phyloP scores from a whole-genome alignment of 2,888 invertebrate genomes.

The Drosophila ezoana region DNA sequence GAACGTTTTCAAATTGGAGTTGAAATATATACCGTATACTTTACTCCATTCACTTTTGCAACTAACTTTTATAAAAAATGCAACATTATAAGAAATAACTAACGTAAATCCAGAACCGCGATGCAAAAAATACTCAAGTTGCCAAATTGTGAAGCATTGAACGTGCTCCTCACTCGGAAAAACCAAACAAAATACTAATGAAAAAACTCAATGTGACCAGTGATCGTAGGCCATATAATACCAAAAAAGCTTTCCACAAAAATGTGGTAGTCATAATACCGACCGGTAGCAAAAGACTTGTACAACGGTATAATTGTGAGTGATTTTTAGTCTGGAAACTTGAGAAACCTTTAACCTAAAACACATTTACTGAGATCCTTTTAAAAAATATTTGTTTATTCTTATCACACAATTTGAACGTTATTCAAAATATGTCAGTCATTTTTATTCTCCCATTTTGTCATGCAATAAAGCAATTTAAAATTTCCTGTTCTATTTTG shows the following conservation, averaged over 20 bases:
- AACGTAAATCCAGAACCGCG: conserved; percentile 23
- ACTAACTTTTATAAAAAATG: neutral
- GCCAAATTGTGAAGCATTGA: conserved; percentile 6
- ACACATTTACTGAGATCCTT: conserved; percentile 1
- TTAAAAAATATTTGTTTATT: neutral
- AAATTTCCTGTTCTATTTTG: conserved; percentile 26
- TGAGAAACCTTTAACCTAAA: conserved; percentile 4
- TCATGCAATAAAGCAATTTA: neutral
- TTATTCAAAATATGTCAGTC: conserved; percentile 3
- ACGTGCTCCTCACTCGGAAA: conserved; percentile 1
- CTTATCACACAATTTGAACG: neutral
- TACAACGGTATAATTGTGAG: neutral
- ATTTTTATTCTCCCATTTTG: neutral
- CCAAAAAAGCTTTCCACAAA: conserved; percentile 2
- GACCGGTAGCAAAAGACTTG: neutral
- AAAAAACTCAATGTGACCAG: conserved; percentile 36
- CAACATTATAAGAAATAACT: conserved; percentile 4
- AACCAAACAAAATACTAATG: conserved; percentile 45
- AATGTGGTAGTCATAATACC: conserved; percentile 3
- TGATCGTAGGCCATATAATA: conserved; percentile 1
- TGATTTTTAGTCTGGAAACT: neutral
- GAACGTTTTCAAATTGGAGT: conserved; percentile 3
- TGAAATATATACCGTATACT: neutral
- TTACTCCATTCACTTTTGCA: neutral
- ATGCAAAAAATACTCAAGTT: conserved; percentile 28